These are phyloP conservation scores for Trematomus bernacchii DNA, from an alignment of 2,797 vertebrate species.

Conservation along the genomic window DNA sequence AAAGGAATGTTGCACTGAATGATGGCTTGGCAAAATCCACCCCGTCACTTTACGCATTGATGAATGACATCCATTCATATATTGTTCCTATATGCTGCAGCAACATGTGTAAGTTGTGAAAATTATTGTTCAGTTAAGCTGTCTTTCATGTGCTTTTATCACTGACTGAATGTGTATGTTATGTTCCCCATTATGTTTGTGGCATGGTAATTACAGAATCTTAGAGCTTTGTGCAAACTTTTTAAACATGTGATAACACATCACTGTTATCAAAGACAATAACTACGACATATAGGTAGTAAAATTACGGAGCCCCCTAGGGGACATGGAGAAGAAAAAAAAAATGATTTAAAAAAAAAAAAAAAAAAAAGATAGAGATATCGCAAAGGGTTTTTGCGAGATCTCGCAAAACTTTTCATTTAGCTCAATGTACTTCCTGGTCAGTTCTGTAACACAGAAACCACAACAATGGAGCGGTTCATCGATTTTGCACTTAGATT, in stretches of 20 bases:
- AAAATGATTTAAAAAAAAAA: too few species aligned
- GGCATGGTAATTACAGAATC: neutral
- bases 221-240: neutral
- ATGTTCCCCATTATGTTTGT: neutral
- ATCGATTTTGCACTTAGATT: too few species aligned
- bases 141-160: neutral
- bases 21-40: conserved; percentile 63
- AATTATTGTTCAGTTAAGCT: conserved; percentile 4
- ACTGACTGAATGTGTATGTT: conserved; percentile 18
- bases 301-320: too few species aligned
- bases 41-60: conserved; percentile 43
- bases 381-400: too few species aligned
- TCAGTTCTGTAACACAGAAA: too few species aligned
- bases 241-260: conserved; percentile 1
- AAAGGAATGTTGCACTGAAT: conserved; percentile 85
- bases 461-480: too few species aligned
- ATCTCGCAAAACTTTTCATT: too few species aligned
- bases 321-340: too few species aligned
- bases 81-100: conserved; percentile 1
- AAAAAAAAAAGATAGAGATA: too few species aligned
- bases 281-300: too few species aligned
- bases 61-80: conserved; percentile 42
- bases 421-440: too few species aligned
- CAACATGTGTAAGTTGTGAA: conserved; percentile 10
- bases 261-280: neutral